Conservation (phyloP, 1,140 invertebrate genomes). For the Pseudomyrmex gracilis region DNA sequence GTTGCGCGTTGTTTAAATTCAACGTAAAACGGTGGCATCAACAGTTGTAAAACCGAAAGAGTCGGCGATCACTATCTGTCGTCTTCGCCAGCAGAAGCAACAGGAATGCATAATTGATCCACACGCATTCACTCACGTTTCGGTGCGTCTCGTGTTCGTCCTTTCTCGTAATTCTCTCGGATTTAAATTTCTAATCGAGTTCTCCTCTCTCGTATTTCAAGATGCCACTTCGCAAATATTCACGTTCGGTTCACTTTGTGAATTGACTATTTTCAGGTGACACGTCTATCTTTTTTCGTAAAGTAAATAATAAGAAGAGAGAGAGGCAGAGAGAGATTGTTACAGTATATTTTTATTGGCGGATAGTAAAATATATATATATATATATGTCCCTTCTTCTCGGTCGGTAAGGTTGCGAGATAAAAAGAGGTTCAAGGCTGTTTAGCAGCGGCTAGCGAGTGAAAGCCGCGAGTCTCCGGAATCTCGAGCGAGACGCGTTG, state of each 20-base stretch:
- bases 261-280: constrained; percentile 16
- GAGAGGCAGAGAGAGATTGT: background rate
- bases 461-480: constrained; percentile 68
- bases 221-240: background rate
- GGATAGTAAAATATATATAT: too few relatives aligned
- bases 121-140: constrained; percentile 72
- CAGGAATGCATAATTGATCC: constrained; percentile 67
- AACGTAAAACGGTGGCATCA: constrained; percentile 57
- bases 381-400: background rate
- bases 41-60: constrained; percentile 63
- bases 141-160: constrained; percentile 3
- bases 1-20: background rate
- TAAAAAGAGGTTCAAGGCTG: constrained; percentile 62
- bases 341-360: background rate
- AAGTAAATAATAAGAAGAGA: background rate
- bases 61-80: constrained; percentile 59
- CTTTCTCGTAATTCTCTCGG: constrained; percentile 16
- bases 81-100: constrained; percentile 53
- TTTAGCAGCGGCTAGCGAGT: constrained; percentile 60
- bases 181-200: constrained; percentile 71
- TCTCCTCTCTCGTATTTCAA: too few relatives aligned
- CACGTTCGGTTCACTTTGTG: background rate
- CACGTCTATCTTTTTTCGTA: background rate
- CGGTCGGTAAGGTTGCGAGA: constrained; percentile 60
- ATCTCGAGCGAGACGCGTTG: constrained; percentile 54